Evolutionary conservation across 2,797 vertebrate genomes (phyloP).

Genomic region (Intellagama lesueurii): DNA sequence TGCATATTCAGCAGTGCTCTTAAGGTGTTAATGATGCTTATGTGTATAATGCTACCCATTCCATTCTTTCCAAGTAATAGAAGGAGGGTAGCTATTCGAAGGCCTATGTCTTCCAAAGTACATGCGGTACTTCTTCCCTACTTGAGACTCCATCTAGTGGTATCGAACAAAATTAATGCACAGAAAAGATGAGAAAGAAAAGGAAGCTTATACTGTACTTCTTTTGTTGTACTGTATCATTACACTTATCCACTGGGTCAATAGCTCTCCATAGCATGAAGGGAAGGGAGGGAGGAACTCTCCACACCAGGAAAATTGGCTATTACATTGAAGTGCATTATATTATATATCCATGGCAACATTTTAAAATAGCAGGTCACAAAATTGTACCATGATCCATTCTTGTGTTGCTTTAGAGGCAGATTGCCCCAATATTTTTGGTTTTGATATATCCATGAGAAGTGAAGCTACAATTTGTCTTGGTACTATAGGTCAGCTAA

Average conservation of each 20-base stretch:
- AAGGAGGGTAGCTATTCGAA: background rate
- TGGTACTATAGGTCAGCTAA: background rate
- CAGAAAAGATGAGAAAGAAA: constrained; percentile 1
- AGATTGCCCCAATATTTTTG: background rate
- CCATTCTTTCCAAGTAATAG: background rate
- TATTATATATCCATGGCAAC: background rate
- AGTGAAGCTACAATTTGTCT: background rate
- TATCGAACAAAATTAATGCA: background rate
- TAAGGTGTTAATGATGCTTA: background rate
- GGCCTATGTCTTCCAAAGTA: background rate
- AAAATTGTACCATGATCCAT: background rate
- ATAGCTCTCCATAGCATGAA: background rate
- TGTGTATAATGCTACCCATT: background rate
- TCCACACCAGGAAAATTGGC: background rate
- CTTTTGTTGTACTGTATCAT: background rate
- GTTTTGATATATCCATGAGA: background rate
- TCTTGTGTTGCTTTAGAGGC: background rate
- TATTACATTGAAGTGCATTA: background rate
- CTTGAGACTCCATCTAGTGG: constrained; percentile 36
- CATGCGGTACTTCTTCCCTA: background rate
- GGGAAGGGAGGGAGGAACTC: background rate
- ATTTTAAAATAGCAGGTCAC: background rate
- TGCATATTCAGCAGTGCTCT: background rate
- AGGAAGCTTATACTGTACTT: background rate
- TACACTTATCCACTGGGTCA: background rate